Percentiles rank a stretch among this genome's conserved stretches.
Conservation (phyloP, 2,888 invertebrate genomes). For the Chrysodeixis includens region DNA sequence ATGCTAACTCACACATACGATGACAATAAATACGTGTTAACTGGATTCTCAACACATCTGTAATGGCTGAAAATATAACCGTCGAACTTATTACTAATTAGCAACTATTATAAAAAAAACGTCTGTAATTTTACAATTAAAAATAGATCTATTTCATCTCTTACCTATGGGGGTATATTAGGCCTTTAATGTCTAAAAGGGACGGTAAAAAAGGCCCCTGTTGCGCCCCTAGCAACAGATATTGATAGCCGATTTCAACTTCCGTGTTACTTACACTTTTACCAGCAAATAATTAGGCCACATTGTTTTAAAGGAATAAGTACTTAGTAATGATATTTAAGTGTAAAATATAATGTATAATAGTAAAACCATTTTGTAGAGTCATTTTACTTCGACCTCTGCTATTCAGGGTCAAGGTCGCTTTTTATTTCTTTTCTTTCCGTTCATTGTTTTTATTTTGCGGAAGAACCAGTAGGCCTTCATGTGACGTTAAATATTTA, state of each 20-base stretch:
- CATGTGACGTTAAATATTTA: not conserved
- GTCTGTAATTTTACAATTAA: not conserved
- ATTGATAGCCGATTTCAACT: not conserved
- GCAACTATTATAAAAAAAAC: not conserved
- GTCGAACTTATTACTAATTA: no score
- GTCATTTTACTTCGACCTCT: not conserved
- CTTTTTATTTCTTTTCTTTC: not conserved
- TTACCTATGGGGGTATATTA: no score
- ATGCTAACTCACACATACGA: conserved; percentile 56
- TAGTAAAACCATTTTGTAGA: not conserved
- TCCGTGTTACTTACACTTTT: not conserved
- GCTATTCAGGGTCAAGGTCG: conserved; percentile 1
- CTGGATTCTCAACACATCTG: conserved; percentile 37
- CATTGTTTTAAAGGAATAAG: not conserved
- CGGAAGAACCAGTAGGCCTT: not conserved
- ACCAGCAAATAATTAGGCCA: not conserved
- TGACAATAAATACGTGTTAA: conserved; percentile 30
- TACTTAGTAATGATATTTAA: not conserved
- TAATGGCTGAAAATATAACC: not conserved
- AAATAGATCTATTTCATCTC: no score
- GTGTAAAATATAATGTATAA: not conserved
- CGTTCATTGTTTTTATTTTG: not conserved
- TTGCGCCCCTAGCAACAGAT: not conserved
- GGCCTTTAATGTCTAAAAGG: no score
- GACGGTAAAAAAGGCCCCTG: not conserved